Conservation (phyloP, 2,888 invertebrate species). For the Poecilobothrus nobilitatus region DNA sequence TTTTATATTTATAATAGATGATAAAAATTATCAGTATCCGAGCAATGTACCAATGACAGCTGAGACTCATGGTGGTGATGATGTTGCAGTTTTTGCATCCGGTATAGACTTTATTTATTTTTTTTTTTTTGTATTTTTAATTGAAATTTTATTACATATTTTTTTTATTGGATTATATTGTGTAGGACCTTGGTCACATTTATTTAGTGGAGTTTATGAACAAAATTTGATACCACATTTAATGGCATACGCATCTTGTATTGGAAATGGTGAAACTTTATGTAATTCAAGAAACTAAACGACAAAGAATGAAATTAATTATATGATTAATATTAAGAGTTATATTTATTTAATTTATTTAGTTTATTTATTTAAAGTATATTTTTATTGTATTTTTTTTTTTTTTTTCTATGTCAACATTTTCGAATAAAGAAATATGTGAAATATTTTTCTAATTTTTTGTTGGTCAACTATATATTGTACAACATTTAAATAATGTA, state of each 20-base stretch:
- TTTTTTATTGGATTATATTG: constrained; percentile 1
- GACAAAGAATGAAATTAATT: too few species aligned
- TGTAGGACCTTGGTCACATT: constrained; percentile 50
- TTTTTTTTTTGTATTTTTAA: not conserved
- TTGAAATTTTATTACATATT: not conserved
- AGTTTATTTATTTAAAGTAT: too few species aligned
- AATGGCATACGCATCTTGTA: constrained; percentile 38
- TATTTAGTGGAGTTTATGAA: constrained; percentile 52
- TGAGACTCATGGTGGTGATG: constrained; percentile 70
- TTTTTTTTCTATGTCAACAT: too few species aligned
- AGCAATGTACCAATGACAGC: constrained; percentile 52
- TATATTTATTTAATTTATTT: too few species aligned
- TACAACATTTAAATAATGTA: too few species aligned
- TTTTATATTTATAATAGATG: constrained; percentile 25
- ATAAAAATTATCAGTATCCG: constrained; percentile 47
- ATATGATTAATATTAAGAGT: too few species aligned
- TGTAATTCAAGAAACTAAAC: not conserved
- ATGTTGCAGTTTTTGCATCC: constrained; percentile 62
- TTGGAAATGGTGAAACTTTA: constrained; percentile 30
- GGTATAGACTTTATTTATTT: too few species aligned
- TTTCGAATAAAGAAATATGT: too few species aligned
- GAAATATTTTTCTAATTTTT: too few species aligned
- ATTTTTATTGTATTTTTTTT: too few species aligned
- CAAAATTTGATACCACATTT: constrained; percentile 52
- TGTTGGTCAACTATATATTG: too few species aligned